Evolutionary conservation across 2,888 invertebrate species (phyloP), one percentile per base, ranked within the genome.

Genomic region (Polyploca ridens): DNA sequence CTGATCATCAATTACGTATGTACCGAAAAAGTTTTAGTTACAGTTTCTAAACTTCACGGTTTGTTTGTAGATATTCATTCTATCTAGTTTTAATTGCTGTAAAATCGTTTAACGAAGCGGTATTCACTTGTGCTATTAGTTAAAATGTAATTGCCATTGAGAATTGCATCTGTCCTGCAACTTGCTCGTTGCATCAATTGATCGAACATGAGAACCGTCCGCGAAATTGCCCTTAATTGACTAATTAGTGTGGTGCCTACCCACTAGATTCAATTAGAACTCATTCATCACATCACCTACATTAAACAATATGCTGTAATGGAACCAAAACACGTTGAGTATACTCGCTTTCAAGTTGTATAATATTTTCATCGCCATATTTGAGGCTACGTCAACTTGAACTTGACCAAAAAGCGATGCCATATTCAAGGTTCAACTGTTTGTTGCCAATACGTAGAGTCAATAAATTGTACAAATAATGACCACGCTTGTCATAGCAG

Each of bases 141-240:
- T 85, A 77, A 85, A 86, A 78, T 82, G 81, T 79, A 88, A 91
- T 90, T 85, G 86, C 82, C 91, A 83, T 88, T 79, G 80, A 85
- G 77, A 90, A 93, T 91, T 90, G 90, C 91, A 91, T 87, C 81
- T 82, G 84, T 81, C 82, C 79, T 88, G 87, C 87, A 87, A 75
- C 80, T 73, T 78, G 13, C 78, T 77, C 70, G 77, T 79, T 89
- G 90, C 88, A 89, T 83, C 87, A 90, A 88, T 89, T 88, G 86
- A 67, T 75, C 72, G 75, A 71, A 73, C 80, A 83, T 79, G 78
- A 78, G 83, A 87, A 83, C 74, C 73, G 82, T 83, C 80, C 88
- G 85, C 84, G 79, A 88, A 90, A 93, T 91, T 93, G 92, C 83
- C 88, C 91, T 87, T 84, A 93, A 93, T 93, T 91, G 85, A 81